Conservation (phyloP, 2,797 vertebrate genomes). For the Scolopax bukidnonensis region DNA sequence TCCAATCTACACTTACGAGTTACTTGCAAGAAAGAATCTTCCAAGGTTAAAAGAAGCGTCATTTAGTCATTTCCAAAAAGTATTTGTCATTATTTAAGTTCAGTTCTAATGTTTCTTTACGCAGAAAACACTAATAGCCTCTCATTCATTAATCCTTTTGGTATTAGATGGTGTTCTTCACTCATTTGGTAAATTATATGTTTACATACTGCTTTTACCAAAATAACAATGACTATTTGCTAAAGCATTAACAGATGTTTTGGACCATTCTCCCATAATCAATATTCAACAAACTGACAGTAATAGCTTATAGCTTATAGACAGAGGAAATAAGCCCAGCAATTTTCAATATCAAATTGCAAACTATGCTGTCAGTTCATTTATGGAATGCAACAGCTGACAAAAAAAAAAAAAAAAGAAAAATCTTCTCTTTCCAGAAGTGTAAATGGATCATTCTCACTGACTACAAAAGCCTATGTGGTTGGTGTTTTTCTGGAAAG, state of each 20-base stretch:
- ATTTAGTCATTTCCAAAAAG: neutral
- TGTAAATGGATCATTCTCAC: neutral
- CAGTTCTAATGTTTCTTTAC: neutral
- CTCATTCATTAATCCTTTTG: neutral
- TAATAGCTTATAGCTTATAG: neutral
- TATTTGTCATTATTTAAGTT: neutral
- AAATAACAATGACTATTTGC: neutral
- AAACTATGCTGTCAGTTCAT: neutral
- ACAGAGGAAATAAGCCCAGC: neutral
- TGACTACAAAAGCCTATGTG: neutral
- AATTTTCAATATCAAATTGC: neutral
- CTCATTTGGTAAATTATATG: neutral
- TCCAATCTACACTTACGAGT: neutral
- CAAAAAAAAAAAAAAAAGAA: neutral
- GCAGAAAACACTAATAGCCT: neutral
- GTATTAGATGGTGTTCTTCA: neutral
- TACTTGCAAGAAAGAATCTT: neutral
- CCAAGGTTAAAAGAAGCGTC: neutral
- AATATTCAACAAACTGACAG: neutral
- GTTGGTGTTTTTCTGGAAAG: neutral
- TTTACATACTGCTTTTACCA: neutral
- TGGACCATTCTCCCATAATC: conserved; percentile 24
- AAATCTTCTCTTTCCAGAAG: neutral
- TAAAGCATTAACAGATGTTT: neutral
- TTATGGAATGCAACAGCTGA: conserved; percentile 37